A percentile compares a stretch with the other conserved stretches of the same genome.
phyloP scores from a whole-genome alignment of 2,888 invertebrate genomes.

The Cephus nigrinus region DNA sequence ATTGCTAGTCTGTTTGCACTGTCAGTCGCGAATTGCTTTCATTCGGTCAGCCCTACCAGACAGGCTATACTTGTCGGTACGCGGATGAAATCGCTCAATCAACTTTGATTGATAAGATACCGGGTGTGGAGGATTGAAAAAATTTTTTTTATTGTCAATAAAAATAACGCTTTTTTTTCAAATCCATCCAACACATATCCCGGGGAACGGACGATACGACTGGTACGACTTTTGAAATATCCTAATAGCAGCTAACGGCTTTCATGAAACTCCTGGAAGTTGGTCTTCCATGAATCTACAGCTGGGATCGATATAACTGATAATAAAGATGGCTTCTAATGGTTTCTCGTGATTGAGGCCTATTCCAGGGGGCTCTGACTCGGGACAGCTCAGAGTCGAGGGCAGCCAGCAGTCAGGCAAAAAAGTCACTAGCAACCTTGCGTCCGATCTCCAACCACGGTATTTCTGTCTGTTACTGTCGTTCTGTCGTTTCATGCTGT shows the following conservation, averaged over 20 bases:
- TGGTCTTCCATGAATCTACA: neutral
- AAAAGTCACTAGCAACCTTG: neutral
- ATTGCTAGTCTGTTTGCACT: slow-evolving; percentile 65
- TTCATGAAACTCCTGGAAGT: neutral
- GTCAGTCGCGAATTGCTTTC: slow-evolving; percentile 63
- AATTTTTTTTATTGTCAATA: neutral
- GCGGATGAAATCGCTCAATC: slow-evolving; percentile 60
- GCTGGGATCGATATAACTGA: slow-evolving; percentile 9
- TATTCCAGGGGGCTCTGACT: slow-evolving; percentile 9
- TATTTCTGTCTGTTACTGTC: neutral
- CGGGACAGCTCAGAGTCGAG: slow-evolving; percentile 7
- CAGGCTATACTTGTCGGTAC: slow-evolving; percentile 59
- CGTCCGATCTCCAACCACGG: neutral
- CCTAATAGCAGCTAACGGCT: neutral
- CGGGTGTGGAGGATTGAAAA: neutral
- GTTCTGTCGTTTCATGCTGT: neutral
- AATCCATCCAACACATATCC: neutral
- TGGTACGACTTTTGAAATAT: neutral
- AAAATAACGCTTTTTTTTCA: too few relatives aligned
- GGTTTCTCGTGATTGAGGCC: slow-evolving; percentile 26
- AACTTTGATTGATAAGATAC: slow-evolving; percentile 16
- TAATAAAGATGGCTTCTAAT: slow-evolving; percentile 32
- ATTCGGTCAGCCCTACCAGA: slow-evolving; percentile 56
- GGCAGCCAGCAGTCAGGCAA: neutral
- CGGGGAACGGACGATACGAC: neutral